phyloP scores from a whole-genome alignment of 1,140 invertebrate genomes.

The Eriosoma lanigerum region DNA sequence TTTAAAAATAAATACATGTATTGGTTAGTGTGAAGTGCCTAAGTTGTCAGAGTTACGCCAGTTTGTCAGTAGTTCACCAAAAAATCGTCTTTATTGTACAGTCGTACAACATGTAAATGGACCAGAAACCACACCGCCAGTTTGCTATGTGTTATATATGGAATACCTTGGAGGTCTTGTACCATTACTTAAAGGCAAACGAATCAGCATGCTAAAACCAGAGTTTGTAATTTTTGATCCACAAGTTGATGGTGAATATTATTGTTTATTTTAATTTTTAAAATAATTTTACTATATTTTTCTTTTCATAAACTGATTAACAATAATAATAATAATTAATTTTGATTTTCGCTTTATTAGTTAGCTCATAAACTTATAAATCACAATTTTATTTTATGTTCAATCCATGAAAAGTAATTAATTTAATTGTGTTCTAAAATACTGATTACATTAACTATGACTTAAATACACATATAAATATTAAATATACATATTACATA shows the following conservation, averaged over 20 bases:
- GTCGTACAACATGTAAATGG: slow-evolving; percentile 93
- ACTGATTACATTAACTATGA: too few species aligned
- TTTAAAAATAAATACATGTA: neutral
- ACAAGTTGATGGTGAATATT: slow-evolving; percentile 70
- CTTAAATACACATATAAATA: too few species aligned
- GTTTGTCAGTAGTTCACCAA: slow-evolving; percentile 90
- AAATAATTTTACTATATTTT: too few species aligned
- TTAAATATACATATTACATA: too few species aligned
- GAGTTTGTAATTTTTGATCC: slow-evolving; percentile 99
- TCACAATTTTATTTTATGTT: too few species aligned
- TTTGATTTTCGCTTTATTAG: too few species aligned
- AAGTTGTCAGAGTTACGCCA: slow-evolving; percentile 82
- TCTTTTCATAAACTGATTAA: too few species aligned
- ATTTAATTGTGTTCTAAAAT: too few species aligned
- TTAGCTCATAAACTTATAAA: too few species aligned
- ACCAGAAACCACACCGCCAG: slow-evolving; percentile 59
- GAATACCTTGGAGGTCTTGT: slow-evolving; percentile 95
- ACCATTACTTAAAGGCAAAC: slow-evolving; percentile 90
- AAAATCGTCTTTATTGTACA: slow-evolving; percentile 88
- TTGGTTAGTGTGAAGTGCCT: slow-evolving; percentile 84
- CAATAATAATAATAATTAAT: too few species aligned
- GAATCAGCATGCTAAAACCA: slow-evolving; percentile 93
- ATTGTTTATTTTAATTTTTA: too few species aligned
- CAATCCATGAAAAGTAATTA: too few species aligned
- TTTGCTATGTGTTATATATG: slow-evolving; percentile 89